phyloP scores from a whole-genome alignment of 2,888 invertebrate genomes.

The Osmoderma eremita region DNA sequence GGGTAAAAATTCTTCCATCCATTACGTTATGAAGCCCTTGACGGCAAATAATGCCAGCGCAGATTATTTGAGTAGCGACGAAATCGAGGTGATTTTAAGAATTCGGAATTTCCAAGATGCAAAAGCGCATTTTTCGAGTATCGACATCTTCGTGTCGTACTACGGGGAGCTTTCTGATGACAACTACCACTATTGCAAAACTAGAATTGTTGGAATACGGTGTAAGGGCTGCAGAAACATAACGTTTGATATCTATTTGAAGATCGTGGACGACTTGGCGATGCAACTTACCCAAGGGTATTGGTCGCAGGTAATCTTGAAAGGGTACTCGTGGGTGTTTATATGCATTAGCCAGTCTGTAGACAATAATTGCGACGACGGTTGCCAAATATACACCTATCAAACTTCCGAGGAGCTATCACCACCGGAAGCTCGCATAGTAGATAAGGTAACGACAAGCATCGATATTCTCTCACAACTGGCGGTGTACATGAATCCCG shows the following conservation, averaged over 20 bases:
- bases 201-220: not conserved
- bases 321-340: conserved; percentile 2
- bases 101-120: no score
- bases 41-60: no score
- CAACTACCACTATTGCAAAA: not conserved
- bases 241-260: not conserved
- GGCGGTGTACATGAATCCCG: conserved; percentile 1
- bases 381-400: not conserved
- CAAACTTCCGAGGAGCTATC: not conserved
- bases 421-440: not conserved
- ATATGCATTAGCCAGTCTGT: not conserved
- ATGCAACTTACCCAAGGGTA: conserved; percentile 1
- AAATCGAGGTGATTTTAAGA: not conserved
- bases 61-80: not conserved
- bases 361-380: not conserved
- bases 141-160: not conserved
- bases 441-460: not conserved
- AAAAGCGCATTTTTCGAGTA: not conserved
- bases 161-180: not conserved
- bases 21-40: no score
- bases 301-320: not conserved
- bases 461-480: conserved; percentile 2
- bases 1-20: no score
- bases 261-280: not conserved
- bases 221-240: not conserved